Conservation (phyloP, 2,888 invertebrate species). For the Halictus ligatus region DNA sequence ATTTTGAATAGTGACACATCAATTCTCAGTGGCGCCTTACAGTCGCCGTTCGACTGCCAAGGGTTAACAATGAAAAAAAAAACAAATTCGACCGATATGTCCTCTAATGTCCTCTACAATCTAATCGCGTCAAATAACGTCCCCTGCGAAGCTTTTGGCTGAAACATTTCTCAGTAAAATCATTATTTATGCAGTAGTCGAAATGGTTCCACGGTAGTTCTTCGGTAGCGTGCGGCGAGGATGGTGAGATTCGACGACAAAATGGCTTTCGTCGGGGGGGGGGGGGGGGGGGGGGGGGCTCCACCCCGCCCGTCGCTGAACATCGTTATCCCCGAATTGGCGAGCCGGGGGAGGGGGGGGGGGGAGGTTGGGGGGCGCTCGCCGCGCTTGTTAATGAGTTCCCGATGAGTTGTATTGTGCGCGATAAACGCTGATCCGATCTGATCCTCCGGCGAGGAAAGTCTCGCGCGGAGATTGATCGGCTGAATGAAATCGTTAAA, state of each 20-base stretch:
- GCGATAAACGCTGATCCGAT: slow-evolving; percentile 53
- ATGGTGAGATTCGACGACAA: background rate
- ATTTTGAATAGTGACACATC: no score
- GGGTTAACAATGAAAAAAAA: no score
- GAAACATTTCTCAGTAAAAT: no score
- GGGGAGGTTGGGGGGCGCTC: no score
- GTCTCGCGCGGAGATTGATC: slow-evolving; percentile 50
- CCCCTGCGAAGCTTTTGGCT: no score
- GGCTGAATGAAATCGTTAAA: slow-evolving; percentile 55
- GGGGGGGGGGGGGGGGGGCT: background rate
- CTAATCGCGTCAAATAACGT: no score
- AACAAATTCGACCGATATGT: no score
- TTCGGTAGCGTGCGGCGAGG: background rate
- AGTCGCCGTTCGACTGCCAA: no score
- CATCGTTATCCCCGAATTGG: slow-evolving; percentile 3
- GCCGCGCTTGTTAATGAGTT: slow-evolving; percentile 54
- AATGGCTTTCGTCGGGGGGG: background rate
- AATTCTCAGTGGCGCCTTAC: no score
- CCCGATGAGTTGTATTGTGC: slow-evolving; percentile 59
- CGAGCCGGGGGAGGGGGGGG: background rate
- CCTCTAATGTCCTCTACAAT: no score
- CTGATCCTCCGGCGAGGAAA: slow-evolving; percentile 39
- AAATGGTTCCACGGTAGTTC: no score
- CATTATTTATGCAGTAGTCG: no score
- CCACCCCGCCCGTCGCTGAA: background rate